Evolutionary conservation across 2,888 invertebrate species (phyloP), one percentile per base, ranked within the genome.

Genomic region (Netelia melanura): DNA sequence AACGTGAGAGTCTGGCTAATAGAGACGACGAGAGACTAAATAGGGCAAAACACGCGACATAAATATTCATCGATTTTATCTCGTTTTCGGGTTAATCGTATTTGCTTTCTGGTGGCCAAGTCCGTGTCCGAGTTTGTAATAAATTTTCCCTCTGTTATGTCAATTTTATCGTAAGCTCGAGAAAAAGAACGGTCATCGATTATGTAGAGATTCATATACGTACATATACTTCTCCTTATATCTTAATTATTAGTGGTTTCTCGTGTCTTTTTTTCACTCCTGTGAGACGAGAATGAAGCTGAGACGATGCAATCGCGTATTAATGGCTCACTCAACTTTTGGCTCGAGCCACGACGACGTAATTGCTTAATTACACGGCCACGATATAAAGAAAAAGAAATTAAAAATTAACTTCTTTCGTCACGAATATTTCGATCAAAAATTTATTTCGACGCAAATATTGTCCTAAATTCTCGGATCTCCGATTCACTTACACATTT

Each of bases 231-330:
- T 62, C 70, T 62, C 38, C 70, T 23, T 70, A 71, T 87, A 87
- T 87, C 86, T 87, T 81, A 87, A 87, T 85, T 87, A 74, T 85
- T 87, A 87, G 85, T 79, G 84, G 85, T 80, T 87, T 87, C 81
- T 87, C 86, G 79, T 87, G 86, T 87, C 77, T 77, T 68, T 83
- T 78, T 83, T 83, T 44, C 44, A 52, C n/a, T 56, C 56, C 23
- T 52, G 68, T 5, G 25, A 21, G 2, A 38, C 54, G 21, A 30
- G n/a, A 65, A 68, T 30, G 44, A 77, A 61, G 44, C 44, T 48
- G 77, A 68, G 48, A 70, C 78, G 70, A 70, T 78, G 72, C 77
- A 76, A 84, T 84, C 67, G 79, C 67, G 81, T 70, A 67, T 70
- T 84, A 84, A 84, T 83, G 87, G 76, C 87, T 87, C 81, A 81